Evolutionary conservation across 1,140 invertebrate species (phyloP), one percentile per base, ranked within the genome.

Genomic region (Trichoplusia ni): DNA sequence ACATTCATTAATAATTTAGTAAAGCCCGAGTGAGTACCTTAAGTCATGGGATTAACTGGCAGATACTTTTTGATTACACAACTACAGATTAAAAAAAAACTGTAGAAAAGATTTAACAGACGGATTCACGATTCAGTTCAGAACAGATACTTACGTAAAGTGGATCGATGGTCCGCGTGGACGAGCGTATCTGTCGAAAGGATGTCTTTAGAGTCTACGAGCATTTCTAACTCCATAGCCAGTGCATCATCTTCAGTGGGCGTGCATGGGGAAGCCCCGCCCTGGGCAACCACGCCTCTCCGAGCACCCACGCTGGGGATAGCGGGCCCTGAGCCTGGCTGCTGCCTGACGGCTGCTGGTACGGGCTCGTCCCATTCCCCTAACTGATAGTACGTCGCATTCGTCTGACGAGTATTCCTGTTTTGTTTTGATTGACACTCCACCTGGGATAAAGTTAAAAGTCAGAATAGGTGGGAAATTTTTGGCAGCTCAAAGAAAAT

Each of bases 121-220:
- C 9, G 0, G 14, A 27, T 14, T 29, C 14, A 27, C 5, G 7
- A 49, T 27, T 4, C 5, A 46, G n/a, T 27, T 4, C 5, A 18
- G 2, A 13, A 46, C 7, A 27, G 29, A 42, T 21, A 75, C 76
- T 71, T 47, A 86, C 86, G 75, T 14, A 64, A 25, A 6, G 72
- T 75, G 6, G 81, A 66, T 6, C 79, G 73, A 42, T 85, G 84
- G 51, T 90, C 87, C n/a, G 87, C 87, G 0, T 78, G 67, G 0
- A 91, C 79, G 0, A 91, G 74, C 4, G 88, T 90, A 61, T 91
- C 89, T 1, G 86, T 79, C 0, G 87, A 82, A 8, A 90, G 67
- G 0, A 89, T 69, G 21, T 90, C 84, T 6, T 78, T 74, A 1
- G 87, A 77, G 0, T 83, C 86, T 0, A 91, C 90, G 14, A 89